phyloP scores from a whole-genome alignment of 2,797 vertebrate species.

The Gobio occitaniae region DNA sequence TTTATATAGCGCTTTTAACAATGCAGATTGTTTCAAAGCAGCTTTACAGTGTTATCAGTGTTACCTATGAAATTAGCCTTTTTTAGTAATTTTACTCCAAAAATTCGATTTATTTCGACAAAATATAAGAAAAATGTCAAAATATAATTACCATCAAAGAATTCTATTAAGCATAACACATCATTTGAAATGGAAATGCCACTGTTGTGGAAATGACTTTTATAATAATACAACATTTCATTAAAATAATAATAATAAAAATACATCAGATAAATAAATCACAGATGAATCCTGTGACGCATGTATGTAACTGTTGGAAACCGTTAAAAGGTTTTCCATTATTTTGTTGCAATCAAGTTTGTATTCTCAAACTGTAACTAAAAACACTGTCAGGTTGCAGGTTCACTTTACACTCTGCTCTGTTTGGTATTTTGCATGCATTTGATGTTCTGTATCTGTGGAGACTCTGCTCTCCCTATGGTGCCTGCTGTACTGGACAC shows the following conservation, averaged over 20 bases:
- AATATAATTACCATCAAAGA: neutral
- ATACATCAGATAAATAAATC: neutral
- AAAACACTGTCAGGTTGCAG: slow-evolving; percentile 10
- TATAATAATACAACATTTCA: neutral
- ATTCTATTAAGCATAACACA: neutral
- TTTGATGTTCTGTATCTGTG: slow-evolving; percentile 20
- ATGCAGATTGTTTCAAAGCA: too few species aligned
- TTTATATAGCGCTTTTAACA: too few species aligned
- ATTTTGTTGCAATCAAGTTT: neutral
- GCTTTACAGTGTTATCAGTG: too few species aligned
- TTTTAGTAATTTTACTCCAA: too few species aligned
- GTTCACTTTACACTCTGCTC: neutral
- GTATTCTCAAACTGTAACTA: neutral
- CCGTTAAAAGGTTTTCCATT: neutral
- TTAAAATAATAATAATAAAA: neutral
- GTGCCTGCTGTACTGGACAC: slow-evolving; percentile 33
- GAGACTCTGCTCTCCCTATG: slow-evolving; percentile 21
- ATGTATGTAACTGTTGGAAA: neutral
- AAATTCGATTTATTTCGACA: too few species aligned
- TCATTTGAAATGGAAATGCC: neutral
- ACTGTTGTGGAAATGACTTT: neutral
- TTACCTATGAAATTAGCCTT: too few species aligned
- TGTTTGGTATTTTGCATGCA: slow-evolving; percentile 12
- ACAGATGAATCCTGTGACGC: neutral
- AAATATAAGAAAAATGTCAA: too few species aligned